Base-by-base conservation (phyloP, 1,140 invertebrate species). In the Euwallacea fornicatus region DNA sequence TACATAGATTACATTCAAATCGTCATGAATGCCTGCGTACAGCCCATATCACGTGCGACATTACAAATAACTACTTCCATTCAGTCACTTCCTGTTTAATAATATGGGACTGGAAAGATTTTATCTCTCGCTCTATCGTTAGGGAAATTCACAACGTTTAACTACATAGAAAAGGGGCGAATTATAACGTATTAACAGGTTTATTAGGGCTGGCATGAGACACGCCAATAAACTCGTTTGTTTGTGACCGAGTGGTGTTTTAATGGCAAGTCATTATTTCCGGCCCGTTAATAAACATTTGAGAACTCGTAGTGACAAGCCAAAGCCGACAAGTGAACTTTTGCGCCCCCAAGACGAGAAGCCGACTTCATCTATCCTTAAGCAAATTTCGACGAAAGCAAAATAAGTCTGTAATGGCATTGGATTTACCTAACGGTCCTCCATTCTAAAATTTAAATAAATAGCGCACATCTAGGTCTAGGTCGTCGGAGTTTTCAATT, bases 81-180 rank as follows among this genome's bases (percentile, higher is more conserved):
- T 61, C 59, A 15, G 44, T 50, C 44, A 63, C 42, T 63, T 63
- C 61, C 61, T 44, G 43, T 16, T 63, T 46, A 63, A 63, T 63
- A 50, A 6, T 50, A 46, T 46, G 13, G 61, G 59, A 9, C 13
- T 46, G 15, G 16, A 47, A 63, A 63, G 61, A 63, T 63, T 15
- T 50, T 63, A 63, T 63, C 61, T 63, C 13, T 50, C 13, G 46
- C 13, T 50, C 46, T 10, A 13, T 50, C 46, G 0, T 50, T 15
- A 2, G 10, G 61, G 61, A 63, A 63, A 63, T 46, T 47, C 47
- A 21, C 16, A 7, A 11, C 13, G 61, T 33, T 10, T 16, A 15
- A 33, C 55, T 58, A 58, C 16, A 6, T 50, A n/a, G 55, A 50
- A 58, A 33, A n/a, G 13, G 55, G 55, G 55, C 21, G 55, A 58